A percentile compares a stretch with the other conserved stretches of the same genome.
phyloP scores from a whole-genome alignment of 2,113 vertebrate species.

The Excalfactoria chinensis region DNA sequence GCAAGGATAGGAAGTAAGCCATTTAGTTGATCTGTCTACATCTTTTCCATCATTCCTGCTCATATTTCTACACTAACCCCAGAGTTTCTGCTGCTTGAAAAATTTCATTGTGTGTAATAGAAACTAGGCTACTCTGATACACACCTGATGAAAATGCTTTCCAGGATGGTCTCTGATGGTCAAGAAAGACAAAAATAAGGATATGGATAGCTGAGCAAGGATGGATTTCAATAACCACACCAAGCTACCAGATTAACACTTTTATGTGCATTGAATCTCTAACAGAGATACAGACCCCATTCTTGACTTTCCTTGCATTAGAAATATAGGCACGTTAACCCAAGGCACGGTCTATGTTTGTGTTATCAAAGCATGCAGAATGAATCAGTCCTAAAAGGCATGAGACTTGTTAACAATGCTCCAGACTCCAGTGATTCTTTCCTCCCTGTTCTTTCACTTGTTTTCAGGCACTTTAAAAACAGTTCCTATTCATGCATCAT shows the following conservation, averaged over 20 bases:
- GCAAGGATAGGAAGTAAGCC: neutral
- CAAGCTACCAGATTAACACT: neutral
- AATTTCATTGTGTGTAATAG: neutral
- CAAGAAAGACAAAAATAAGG: neutral
- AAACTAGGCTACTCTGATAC: neutral
- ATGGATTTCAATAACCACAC: neutral
- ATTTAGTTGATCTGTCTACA: neutral
- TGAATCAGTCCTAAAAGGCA: neutral
- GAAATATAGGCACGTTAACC: neutral
- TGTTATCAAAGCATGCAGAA: neutral
- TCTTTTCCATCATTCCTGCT: neutral
- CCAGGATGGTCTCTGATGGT: neutral
- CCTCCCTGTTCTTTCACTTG: neutral
- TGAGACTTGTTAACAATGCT: neutral
- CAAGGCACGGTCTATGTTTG: neutral
- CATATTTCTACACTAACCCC: neutral
- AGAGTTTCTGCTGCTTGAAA: neutral
- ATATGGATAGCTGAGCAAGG: neutral
- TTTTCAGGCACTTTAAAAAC: neutral
- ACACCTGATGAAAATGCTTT: neutral
- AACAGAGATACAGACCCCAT: neutral
- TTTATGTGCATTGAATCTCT: fast-evolving
- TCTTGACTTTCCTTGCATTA: neutral
- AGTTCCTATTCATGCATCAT: neutral
- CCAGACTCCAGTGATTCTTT: neutral